Evolutionary conservation across 1,140 invertebrate genomes (phyloP), one percentile per base, ranked within the genome.

Genomic region (Drosophila mayri): DNA sequence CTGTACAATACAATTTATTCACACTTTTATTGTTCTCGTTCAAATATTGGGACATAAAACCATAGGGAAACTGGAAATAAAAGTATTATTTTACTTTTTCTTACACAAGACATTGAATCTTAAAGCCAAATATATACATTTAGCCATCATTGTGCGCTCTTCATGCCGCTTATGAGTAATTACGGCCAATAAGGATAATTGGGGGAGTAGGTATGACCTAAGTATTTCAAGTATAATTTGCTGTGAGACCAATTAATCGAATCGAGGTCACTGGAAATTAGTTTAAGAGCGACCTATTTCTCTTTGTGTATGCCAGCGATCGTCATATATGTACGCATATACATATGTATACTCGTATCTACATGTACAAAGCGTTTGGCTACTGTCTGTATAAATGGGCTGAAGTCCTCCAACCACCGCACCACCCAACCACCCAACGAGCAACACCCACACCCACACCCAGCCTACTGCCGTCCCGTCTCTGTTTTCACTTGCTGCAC

Each of bases 401-500:
- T 16, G 8, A 25, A 16, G 8, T 2, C 44, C 38, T 1, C 12
- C 54, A 30, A 9, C 20, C 9, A 47, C 25, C 18, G 3, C 9
- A 4, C 14, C 25, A 25, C 4, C 25, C 25, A 25, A 4, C 25
- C 25, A 25, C 25, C 25, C 25, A 25, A 25, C 4, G 25, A 4
- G 4, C 25, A 25, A 22, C 22, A 22, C 22, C 22, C 10, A 28
- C 46, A 3, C 47, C 49, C 49, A 20, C n/a, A 18, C 16, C 12
- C 38, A 25, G 6, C 10, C 14, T 25, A 7, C 37, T 22, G 4
- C 18, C 25, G 3, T 6, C 28, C 28, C 38, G 10, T 22, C 52
- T 46, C 54, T 76, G 72, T 76, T 68, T 76, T 76, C 74, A 76
- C 73, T 76, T 68, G 74, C 73, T 76, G 74, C 74, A 76, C 74